Conservation (phyloP, 2,888 invertebrate species). For the Noctuana brunneofusca region DNA sequence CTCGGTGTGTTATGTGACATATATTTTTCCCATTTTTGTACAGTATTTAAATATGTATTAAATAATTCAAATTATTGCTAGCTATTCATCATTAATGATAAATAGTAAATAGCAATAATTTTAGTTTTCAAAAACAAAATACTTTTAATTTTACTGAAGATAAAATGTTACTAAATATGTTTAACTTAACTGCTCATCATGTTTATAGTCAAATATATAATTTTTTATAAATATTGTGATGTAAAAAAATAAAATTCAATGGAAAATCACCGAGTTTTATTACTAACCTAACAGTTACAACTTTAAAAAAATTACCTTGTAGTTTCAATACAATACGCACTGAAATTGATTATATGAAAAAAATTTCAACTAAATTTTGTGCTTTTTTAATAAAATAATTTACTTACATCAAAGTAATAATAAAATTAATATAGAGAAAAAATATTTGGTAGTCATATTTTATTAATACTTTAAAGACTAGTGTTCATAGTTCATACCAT, state of each 20-base stretch:
- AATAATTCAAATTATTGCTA: no score
- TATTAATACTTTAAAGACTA: no score
- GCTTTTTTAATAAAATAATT: no score
- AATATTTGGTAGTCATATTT: no score
- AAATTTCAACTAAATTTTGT: no score
- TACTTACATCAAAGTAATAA: no score
- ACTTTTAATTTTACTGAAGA: conserved; percentile 2
- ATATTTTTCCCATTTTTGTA: not conserved
- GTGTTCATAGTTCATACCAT: no score
- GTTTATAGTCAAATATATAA: conserved; percentile 27
- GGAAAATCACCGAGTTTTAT: conserved; percentile 5
- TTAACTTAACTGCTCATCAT: conserved; percentile 30
- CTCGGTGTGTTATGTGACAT: conserved; percentile 5
- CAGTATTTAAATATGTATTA: not conserved
- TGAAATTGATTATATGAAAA: not conserved
- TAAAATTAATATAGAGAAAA: no score
- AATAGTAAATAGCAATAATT: conserved; percentile 6
- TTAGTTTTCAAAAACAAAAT: conserved; percentile 1
- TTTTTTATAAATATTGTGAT: conserved; percentile 11
- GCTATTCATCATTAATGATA: not conserved
- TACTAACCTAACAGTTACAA: not conserved
- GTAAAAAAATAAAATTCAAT: conserved; percentile 22
- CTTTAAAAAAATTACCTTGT: not conserved
- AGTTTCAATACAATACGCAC: not conserved
- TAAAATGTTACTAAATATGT: conserved; percentile 12